Conservation (phyloP, 2,888 invertebrate species). For the Acleris emargana region DNA sequence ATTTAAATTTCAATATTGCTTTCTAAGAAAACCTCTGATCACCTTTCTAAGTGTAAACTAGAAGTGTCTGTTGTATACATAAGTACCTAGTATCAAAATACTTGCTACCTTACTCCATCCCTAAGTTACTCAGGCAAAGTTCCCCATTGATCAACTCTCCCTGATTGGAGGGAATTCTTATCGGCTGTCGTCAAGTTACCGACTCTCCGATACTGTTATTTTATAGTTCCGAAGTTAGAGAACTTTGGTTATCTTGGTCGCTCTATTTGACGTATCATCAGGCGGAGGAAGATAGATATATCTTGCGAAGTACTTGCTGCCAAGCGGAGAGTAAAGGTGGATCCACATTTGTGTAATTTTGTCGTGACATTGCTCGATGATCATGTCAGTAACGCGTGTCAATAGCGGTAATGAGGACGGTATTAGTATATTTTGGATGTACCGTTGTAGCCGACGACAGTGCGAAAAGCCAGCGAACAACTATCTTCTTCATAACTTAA, state of each 20-base stretch:
- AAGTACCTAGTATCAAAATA: conserved; percentile 6
- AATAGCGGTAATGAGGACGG: background rate
- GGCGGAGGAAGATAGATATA: background rate
- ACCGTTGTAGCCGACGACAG: too few relatives aligned
- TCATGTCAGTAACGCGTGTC: background rate
- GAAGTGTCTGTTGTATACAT: too few relatives aligned
- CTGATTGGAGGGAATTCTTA: conserved; percentile 32
- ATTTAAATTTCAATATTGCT: too few relatives aligned
- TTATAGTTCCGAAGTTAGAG: conserved; percentile 25
- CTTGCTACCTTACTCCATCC: background rate
- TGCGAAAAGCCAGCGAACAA: too few relatives aligned
- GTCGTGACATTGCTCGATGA: background rate
- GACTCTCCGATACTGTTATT: conserved; percentile 29
- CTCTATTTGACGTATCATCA: conserved; percentile 7
- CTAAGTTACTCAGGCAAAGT: conserved; percentile 23
- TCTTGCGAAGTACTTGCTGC: background rate
- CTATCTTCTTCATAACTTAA: too few relatives aligned
- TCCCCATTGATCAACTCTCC: conserved; percentile 32
- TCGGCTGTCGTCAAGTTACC: conserved; percentile 29
- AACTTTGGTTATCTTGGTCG: conserved; percentile 20
- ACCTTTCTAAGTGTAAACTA: too few relatives aligned
- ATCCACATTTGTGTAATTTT: background rate
- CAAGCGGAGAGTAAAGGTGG: too few relatives aligned
- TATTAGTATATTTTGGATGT: background rate
- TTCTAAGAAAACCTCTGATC: too few relatives aligned